Evolutionary conservation across 2,113 vertebrate genomes (phyloP).

Genomic region (Chiloscyllium plagiosum): DNA sequence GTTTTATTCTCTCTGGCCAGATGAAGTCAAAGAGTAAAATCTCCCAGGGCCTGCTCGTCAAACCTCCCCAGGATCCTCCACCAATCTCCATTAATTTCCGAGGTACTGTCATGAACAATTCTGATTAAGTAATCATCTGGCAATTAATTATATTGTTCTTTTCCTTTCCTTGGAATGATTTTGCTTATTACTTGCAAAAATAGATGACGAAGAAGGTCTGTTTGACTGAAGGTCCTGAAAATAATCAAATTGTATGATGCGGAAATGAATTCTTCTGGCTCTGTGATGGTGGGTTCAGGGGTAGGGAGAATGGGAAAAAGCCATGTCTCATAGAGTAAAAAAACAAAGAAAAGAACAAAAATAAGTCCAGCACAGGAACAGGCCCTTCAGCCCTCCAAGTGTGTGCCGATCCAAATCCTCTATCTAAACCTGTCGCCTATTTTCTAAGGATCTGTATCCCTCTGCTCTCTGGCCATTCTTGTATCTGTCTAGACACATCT

Average conservation of each 20-base stretch:
- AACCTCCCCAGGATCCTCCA: background rate
- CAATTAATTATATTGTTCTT: background rate
- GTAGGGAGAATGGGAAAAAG: background rate
- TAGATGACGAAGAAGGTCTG: background rate
- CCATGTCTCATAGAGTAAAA: background rate
- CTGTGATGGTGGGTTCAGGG: too few species aligned
- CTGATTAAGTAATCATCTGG: background rate
- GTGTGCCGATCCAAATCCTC: too few species aligned
- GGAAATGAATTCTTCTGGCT: too few species aligned
- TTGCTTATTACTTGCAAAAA: background rate
- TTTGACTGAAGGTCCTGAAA: background rate
- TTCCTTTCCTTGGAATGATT: background rate
- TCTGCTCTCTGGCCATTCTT: too few species aligned
- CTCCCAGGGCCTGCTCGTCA: background rate
- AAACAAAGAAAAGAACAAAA: too few species aligned
- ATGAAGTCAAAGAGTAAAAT: background rate
- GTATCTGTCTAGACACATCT: too few species aligned
- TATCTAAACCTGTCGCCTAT: too few species aligned
- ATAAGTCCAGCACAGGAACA: too few species aligned
- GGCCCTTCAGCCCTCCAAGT: too few species aligned
- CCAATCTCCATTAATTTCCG: background rate
- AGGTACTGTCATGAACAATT: background rate
- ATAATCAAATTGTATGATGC: background rate
- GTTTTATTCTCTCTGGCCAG: background rate
- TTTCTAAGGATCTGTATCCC: too few species aligned